phyloP scores from a whole-genome alignment of 1,140 invertebrate genomes.

The Drosophila micromelanica region DNA sequence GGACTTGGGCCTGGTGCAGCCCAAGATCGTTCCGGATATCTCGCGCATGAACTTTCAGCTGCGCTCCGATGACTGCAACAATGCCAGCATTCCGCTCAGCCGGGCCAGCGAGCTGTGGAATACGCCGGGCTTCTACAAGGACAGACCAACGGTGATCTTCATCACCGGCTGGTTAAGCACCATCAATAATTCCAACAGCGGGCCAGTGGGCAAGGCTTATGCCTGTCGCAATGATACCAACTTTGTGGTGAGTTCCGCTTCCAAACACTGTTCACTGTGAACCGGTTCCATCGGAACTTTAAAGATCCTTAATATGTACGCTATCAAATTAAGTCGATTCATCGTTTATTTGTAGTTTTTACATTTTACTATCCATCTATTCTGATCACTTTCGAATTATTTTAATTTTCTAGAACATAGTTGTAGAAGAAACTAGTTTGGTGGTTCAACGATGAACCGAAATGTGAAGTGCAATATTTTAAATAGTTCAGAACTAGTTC shows the following conservation, averaged over 20 bases:
- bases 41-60: slow-evolving; percentile 72
- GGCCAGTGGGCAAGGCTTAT: slow-evolving; percentile 66
- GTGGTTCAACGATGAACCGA: no score
- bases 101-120: slow-evolving; percentile 66
- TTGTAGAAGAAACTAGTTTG: no score
- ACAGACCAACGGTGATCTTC: slow-evolving; percentile 56
- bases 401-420: no score
- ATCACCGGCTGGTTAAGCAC: slow-evolving; percentile 77
- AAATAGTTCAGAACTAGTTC: no score
- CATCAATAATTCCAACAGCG: slow-evolving; percentile 63
- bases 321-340: no score
- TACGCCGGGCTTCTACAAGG: slow-evolving; percentile 17
- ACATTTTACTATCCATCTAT: no score
- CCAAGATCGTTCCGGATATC: slow-evolving; percentile 67
- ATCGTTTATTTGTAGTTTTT: no score
- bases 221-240: slow-evolving; percentile 75
- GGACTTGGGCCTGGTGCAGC: slow-evolving; percentile 35
- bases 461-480: no score
- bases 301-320: no score
- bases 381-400: no score
- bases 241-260: slow-evolving; percentile 69
- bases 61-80: slow-evolving; percentile 52
- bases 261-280: neutral
- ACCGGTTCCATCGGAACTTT: neutral
- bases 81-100: slow-evolving; percentile 44